Conservation (phyloP, 1,140 invertebrate genomes). For the Megathymus violae region DNA sequence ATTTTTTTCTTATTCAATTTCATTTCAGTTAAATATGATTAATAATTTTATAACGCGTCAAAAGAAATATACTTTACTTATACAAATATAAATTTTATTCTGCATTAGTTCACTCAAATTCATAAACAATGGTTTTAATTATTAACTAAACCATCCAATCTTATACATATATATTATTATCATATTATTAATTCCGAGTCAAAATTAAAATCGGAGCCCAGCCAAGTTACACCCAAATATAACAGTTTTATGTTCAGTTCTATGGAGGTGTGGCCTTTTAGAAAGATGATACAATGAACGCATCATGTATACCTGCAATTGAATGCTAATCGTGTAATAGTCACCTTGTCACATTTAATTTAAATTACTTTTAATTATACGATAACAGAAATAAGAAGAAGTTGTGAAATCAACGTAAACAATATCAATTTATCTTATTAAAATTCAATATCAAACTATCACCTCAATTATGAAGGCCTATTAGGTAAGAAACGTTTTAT, state of each 20-base stretch:
- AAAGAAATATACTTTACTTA: no score
- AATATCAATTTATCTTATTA: slow-evolving; percentile 18
- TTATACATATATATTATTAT: no score
- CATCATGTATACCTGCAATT: slow-evolving; percentile 47
- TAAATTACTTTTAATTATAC: slow-evolving; percentile 36
- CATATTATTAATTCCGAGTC: not conserved
- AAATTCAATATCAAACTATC: slow-evolving; percentile 26
- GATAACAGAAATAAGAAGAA: slow-evolving; percentile 24
- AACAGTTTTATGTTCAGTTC: slow-evolving; percentile 26
- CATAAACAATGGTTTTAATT: no score
- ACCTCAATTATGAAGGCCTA: slow-evolving; percentile 22
- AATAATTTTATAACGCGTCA: no score
- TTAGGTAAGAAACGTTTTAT: slow-evolving; percentile 16
- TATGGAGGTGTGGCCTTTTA: slow-evolving; percentile 35
- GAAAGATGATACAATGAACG: slow-evolving; percentile 42
- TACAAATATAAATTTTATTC: no score
- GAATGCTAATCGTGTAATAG: slow-evolving; percentile 52
- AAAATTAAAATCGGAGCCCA: slow-evolving; percentile 1
- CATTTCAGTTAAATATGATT: no score
- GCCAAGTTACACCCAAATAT: slow-evolving; percentile 34
- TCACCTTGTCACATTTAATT: slow-evolving; percentile 46
- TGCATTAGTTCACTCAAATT: no score
- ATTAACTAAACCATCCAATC: not conserved
- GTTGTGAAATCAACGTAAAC: slow-evolving; percentile 19
- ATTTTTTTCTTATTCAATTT: no score